phyloP scores from a whole-genome alignment of 1,140 invertebrate species.

The Drosophila busckii region DNA sequence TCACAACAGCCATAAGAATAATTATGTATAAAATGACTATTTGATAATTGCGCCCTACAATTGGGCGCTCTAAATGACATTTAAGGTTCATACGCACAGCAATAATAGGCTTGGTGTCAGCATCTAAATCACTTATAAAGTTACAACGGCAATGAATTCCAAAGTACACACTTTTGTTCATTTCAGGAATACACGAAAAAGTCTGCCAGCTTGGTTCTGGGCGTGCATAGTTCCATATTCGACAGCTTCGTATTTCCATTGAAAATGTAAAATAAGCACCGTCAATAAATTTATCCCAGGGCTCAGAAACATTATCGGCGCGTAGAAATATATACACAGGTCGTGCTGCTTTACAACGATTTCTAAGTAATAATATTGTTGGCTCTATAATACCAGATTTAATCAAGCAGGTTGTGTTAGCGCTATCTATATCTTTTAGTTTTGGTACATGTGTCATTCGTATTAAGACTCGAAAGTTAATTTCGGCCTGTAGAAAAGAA shows the following conservation, averaged over 20 bases:
- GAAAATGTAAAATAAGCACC: slow-evolving; percentile 27
- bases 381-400: background rate
- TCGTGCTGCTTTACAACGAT: slow-evolving; percentile 11
- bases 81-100: slow-evolving; percentile 23
- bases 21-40: slow-evolving; percentile 15
- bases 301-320: slow-evolving; percentile 1
- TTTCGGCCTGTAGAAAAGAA: slow-evolving; percentile 24
- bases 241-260: slow-evolving; percentile 28
- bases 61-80: slow-evolving; percentile 31
- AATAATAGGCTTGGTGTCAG: slow-evolving; percentile 27
- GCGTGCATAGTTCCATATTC: slow-evolving; percentile 30
- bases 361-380: slow-evolving; percentile 17
- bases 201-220: slow-evolving; percentile 35
- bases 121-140: slow-evolving; percentile 33
- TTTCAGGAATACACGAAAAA: slow-evolving; percentile 26
- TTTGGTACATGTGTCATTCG: slow-evolving; percentile 29
- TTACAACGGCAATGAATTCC: slow-evolving; percentile 35
- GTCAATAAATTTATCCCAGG: background rate
- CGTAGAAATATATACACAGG: slow-evolving; percentile 29
- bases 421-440: slow-evolving; percentile 21
- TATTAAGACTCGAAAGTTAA: slow-evolving; percentile 22
- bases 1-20: background rate
- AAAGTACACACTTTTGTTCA: slow-evolving; percentile 21
- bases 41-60: slow-evolving; percentile 11
- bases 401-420: slow-evolving; percentile 8